A percentile compares a stretch with the other conserved stretches of the same genome.
Evolutionary conservation across 92 coral and sea anemone species (phyloP).

Genomic region (Siderastrea radians): DNA sequence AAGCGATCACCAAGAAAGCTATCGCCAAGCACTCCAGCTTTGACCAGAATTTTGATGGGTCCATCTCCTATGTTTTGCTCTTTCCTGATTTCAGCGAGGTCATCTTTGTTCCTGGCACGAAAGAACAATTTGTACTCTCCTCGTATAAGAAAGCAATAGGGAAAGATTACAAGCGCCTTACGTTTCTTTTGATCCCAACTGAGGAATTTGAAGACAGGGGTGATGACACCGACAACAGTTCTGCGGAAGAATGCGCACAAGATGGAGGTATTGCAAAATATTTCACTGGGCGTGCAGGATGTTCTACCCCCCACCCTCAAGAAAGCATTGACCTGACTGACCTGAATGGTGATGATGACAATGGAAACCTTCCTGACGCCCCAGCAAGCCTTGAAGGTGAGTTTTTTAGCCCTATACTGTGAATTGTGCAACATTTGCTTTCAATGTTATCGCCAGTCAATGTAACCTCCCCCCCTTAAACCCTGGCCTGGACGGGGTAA

Average conservation of each 20-base stretch:
- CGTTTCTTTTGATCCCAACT: constrained; percentile 61
- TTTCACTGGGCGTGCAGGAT: not conserved
- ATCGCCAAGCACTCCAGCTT: constrained; percentile 68
- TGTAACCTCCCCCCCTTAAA: not conserved
- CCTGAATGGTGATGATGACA: constrained; percentile 10
- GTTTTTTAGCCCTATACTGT: not conserved
- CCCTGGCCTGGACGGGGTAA: not conserved
- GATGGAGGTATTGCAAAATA: constrained; percentile 5
- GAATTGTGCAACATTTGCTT: not conserved
- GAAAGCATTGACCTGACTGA: constrained; percentile 1
- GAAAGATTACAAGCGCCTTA: constrained; percentile 76
- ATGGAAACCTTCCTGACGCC: not conserved
- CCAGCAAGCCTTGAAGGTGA: not conserved
- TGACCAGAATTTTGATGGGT: constrained; percentile 78
- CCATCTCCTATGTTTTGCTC: constrained; percentile 62
- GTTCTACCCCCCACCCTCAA: constrained; percentile 11
- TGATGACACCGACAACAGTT: constrained; percentile 16
- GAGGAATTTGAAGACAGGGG: constrained; percentile 32
- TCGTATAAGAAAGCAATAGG: constrained; percentile 73
- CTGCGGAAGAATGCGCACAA: constrained; percentile 21
- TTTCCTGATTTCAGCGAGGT: constrained; percentile 86
- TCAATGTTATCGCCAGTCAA: not conserved
- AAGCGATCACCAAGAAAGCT: constrained; percentile 67
- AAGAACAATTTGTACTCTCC: constrained; percentile 55
- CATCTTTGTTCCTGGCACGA: constrained; percentile 72